Evolutionary conservation across 2,797 vertebrate species (phyloP).

Genomic region (Nannoperca obscura): DNA sequence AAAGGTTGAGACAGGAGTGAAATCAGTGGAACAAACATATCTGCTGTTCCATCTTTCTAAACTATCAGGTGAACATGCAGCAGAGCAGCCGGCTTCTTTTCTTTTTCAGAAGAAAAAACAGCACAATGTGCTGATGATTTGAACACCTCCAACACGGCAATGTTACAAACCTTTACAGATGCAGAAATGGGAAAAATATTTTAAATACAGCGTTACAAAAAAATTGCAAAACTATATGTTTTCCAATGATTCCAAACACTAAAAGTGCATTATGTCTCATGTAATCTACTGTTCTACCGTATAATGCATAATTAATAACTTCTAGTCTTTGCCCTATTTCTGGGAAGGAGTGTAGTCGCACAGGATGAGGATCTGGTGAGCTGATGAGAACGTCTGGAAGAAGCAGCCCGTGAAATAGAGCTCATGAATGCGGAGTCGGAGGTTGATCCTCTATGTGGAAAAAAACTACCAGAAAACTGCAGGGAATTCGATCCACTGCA

Average conservation of each 20-base stretch:
- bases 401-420: constrained; percentile 64
- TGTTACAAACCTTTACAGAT: background rate
- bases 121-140: background rate
- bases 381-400: constrained; percentile 50
- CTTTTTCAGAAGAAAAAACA: constrained; percentile 6
- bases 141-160: constrained; percentile 12
- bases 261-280: constrained; percentile 26
- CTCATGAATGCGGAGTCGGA: constrained; percentile 52
- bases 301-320: constrained; percentile 70
- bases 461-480: constrained; percentile 29
- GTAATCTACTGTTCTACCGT: constrained; percentile 32
- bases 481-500: constrained; percentile 20
- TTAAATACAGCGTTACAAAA: background rate
- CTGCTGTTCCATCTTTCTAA: constrained; percentile 4
- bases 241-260: constrained; percentile 7
- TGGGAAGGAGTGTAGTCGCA: constrained; percentile 31
- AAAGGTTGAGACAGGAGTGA: constrained; percentile 24
- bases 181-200: background rate
- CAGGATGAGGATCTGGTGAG: constrained; percentile 47
- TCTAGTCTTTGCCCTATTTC: constrained; percentile 72
- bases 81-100: background rate
- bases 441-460: constrained; percentile 11
- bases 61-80: constrained; percentile 19
- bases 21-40: constrained; percentile 40
- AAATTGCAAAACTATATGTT: constrained; percentile 6